phyloP scores from a whole-genome alignment of 2,113 vertebrate genomes.

The Alligator sinensis region DNA sequence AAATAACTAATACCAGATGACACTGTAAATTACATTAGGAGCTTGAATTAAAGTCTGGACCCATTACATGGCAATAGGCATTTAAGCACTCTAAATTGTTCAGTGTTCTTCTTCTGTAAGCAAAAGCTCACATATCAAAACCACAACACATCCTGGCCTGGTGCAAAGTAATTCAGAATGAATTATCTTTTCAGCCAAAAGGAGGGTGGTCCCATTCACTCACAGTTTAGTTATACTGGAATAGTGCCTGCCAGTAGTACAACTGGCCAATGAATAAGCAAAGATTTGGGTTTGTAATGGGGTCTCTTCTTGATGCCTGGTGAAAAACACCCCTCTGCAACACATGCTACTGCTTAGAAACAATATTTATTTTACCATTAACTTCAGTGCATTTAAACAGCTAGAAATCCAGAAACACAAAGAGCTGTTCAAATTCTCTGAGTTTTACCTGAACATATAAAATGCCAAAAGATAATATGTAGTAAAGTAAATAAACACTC shows the following conservation, averaged over 20 bases:
- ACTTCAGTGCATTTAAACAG: background rate
- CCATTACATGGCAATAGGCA: background rate
- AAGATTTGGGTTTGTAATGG: background rate
- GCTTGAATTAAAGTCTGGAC: background rate
- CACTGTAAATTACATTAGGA: background rate
- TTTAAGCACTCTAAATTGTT: background rate
- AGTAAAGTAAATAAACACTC: constrained; percentile 28
- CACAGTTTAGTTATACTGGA: background rate
- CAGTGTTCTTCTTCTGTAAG: background rate
- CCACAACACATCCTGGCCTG: background rate
- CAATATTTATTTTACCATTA: background rate
- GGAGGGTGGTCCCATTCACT: background rate
- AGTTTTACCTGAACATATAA: background rate
- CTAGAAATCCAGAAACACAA: background rate
- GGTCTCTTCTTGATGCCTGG: background rate
- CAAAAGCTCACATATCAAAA: background rate
- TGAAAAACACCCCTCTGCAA: background rate
- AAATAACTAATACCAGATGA: background rate
- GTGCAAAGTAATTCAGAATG: background rate
- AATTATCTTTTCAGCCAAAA: background rate
- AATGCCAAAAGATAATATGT: background rate
- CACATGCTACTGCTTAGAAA: background rate
- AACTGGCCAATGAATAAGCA: background rate
- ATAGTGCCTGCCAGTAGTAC: background rate
- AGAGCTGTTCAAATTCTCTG: background rate